Evolutionary conservation across 1,140 invertebrate species (phyloP), one percentile per base, ranked within the genome.

Genomic region (Megalopta genalis): DNA sequence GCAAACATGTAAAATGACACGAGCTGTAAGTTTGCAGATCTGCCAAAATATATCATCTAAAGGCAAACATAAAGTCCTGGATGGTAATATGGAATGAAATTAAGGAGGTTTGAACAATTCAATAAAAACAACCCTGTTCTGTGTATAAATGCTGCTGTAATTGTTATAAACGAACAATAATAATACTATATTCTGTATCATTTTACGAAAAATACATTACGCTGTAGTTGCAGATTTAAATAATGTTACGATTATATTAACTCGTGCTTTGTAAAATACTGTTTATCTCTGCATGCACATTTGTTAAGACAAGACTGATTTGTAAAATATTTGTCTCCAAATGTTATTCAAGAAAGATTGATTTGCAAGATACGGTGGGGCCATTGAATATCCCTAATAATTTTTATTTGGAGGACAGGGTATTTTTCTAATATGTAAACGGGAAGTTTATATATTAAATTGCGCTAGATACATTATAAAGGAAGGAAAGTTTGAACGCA

Each of bases 301-400:
- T 63, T 73, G 14, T 2, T 52, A 52, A 21, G n/a, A 65, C 21
- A 65, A 57, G 73, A 59, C 49, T 75, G 52, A 54, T 46, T 64
- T 74, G 46, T 46, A 37, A 64, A 54, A 74, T 65, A 37, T 52
- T 65, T 73, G 64, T 62, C 60, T 65, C 49, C 32, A 65, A 54
- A 9, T 39, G 63, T 54, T 65, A 23, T 39, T 65, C 12, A 16
- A 54, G 27, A 54, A 57, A 54, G 4, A 62, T 46, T 32, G 21
- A 46, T 46, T 52, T 74, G 37, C 32, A 74, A 54, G 52, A 54
- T 39, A 9, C 14, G 42, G 21, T 39, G 62, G 63, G 63, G 63
- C 63, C 63, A 65, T 65, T 68, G 52, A 52, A 32, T 49, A 68
- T 52, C 46, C 52, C 16, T 54, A 27, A 54, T 68, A 54, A 68